Conservation (phyloP, 2,888 invertebrate genomes). For the Platycheirus rosarum region DNA sequence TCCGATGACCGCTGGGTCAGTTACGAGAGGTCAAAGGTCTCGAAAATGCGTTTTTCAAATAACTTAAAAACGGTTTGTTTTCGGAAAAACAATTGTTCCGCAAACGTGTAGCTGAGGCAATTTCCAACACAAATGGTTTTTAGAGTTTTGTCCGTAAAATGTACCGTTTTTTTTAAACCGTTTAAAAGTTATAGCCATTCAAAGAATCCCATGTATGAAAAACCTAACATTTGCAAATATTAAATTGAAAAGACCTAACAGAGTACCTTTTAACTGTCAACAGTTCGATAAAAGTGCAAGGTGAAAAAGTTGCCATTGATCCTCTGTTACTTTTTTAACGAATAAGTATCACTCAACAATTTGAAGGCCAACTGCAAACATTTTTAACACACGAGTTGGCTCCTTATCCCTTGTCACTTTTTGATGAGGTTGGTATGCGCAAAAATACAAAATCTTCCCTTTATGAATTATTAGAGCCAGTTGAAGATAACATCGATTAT, state of each 20-base stretch:
- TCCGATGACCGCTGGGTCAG: too few species aligned
- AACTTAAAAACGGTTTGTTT: too few species aligned
- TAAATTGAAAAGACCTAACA: too few species aligned
- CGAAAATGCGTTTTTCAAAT: too few species aligned
- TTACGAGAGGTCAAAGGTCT: too few species aligned
- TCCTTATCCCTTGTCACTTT: background rate
- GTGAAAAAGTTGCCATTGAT: background rate
- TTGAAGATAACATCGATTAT: background rate
- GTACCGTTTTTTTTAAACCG: too few species aligned
- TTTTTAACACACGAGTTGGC: background rate
- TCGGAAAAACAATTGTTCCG: too few species aligned
- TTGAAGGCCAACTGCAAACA: background rate
- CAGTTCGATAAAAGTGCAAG: background rate
- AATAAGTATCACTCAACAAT: background rate
- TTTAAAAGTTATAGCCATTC: too few species aligned
- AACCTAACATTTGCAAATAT: background rate
- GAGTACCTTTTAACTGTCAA: background rate
- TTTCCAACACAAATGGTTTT: too few species aligned
- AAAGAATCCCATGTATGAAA: too few species aligned
- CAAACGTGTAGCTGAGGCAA: too few species aligned
- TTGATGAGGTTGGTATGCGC: background rate
- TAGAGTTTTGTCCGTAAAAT: too few species aligned
- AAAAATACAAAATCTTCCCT: background rate
- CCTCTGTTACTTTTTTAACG: background rate
- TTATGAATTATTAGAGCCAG: background rate